A percentile compares a stretch with the other conserved stretches of the same genome.
Evolutionary conservation across 2,113 vertebrate species (phyloP).

Genomic region (Larimichthys crocea): DNA sequence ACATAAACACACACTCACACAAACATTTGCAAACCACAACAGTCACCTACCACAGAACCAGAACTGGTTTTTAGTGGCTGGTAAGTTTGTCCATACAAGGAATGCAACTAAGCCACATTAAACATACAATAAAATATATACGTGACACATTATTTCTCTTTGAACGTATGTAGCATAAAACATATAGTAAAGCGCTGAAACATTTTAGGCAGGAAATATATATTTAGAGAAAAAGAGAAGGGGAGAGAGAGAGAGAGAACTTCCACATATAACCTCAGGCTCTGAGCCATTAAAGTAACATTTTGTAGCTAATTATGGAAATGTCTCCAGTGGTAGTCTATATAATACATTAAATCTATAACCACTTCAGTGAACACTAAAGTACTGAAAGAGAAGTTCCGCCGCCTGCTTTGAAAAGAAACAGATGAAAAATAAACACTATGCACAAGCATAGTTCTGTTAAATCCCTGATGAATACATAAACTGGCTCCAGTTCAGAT

Average conservation of each 20-base stretch:
- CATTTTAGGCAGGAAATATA: background rate
- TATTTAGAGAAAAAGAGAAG: background rate
- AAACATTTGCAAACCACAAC: constrained; percentile 26
- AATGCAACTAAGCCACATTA: constrained; percentile 1
- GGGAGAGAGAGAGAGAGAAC: background rate
- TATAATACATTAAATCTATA: constrained; percentile 30
- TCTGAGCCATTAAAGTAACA: constrained; percentile 38
- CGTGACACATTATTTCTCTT: background rate
- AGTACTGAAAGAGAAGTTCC: constrained; percentile 17
- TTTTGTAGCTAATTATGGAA: constrained; percentile 35
- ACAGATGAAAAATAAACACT: background rate
- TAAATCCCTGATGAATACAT: background rate
- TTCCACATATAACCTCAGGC: constrained; percentile 28
- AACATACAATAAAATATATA: constrained; percentile 4
- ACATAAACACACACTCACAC: background rate
- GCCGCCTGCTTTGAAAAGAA: constrained; percentile 16
- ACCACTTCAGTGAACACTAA: constrained; percentile 11
- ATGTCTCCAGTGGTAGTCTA: constrained; percentile 20
- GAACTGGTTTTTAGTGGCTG: background rate
- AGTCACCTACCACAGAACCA: constrained; percentile 9
- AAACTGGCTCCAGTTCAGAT: background rate
- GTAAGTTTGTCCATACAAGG: background rate
- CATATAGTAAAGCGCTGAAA: background rate
- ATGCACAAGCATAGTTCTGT: background rate
- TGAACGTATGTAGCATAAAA: background rate